These are phyloP conservation scores for Nycticorax nycticorax DNA, from an alignment of 2,113 vertebrate genomes.

Conservation along the genomic window DNA sequence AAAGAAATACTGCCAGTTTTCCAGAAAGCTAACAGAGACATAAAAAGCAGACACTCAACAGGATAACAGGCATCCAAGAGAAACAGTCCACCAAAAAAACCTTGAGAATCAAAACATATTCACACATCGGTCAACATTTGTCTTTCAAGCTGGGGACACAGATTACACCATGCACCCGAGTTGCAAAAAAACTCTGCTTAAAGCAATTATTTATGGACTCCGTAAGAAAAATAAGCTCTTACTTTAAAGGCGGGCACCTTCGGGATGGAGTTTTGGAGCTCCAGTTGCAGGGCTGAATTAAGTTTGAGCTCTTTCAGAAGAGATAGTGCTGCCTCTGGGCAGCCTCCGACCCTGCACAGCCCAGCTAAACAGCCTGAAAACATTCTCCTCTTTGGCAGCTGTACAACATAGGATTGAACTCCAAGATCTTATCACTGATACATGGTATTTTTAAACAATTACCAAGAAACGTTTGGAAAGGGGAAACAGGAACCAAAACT, in stretches of 20 bases:
- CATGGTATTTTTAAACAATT: background rate
- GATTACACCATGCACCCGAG: background rate
- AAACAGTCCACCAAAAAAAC: background rate
- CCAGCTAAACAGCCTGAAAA: background rate
- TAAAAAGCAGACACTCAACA: background rate
- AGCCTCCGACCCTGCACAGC: background rate
- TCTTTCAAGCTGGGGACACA: background rate
- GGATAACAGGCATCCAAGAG: background rate
- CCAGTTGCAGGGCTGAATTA: background rate
- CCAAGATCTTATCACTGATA: background rate
- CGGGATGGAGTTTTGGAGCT: background rate
- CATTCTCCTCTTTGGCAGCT: background rate
- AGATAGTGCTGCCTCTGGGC: background rate
- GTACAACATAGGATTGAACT: background rate
- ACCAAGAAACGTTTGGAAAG: background rate
- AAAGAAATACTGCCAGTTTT: background rate
- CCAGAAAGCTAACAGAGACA: background rate
- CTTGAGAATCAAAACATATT: background rate
- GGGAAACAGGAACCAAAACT: slow-evolving; percentile 3
- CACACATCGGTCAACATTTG: background rate
- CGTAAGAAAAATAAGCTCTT: background rate
- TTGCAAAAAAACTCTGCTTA: background rate
- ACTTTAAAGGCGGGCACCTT: background rate
- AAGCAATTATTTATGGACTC: background rate
- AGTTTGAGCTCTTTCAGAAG: background rate